Percentiles rank a stretch among this genome's conserved stretches.
Evolutionary conservation across 53 echinoderm and acorn worm genomes (phyloP).

Genomic region (Henricia sp.): DNA sequence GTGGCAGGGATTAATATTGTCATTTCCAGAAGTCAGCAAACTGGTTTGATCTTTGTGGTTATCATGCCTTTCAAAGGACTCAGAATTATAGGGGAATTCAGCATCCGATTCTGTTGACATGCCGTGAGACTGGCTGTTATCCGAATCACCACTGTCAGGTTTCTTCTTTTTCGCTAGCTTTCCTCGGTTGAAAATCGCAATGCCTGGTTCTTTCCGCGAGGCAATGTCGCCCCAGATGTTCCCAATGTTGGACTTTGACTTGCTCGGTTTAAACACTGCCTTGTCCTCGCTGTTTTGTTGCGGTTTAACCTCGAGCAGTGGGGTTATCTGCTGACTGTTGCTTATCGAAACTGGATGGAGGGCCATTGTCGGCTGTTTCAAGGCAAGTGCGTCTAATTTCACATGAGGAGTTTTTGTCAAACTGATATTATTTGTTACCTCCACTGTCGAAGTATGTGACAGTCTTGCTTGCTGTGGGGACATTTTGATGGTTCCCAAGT

Average conservation of each 20-base stretch:
- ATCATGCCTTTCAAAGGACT: too few species aligned
- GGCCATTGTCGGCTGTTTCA: neutral
- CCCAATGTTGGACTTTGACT: slow-evolving; percentile 32
- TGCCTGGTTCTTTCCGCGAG: slow-evolving; percentile 21
- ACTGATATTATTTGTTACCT: neutral
- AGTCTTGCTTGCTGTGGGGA: neutral
- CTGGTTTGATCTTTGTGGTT: too few species aligned
- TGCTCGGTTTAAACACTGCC: slow-evolving; percentile 1
- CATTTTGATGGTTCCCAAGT: too few species aligned
- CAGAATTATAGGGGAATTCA: too few species aligned
- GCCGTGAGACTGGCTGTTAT: neutral
- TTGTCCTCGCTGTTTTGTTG: neutral
- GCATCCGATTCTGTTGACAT: neutral
- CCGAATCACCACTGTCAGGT: neutral
- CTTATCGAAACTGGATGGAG: neutral
- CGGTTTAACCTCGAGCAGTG: neutral
- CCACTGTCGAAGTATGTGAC: neutral
- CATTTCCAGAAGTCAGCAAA: too few species aligned
- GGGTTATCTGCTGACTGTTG: neutral
- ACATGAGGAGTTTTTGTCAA: neutral
- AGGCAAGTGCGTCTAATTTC: neutral
- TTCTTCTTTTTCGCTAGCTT: neutral
- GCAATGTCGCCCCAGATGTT: slow-evolving; percentile 58
- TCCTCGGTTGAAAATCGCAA: slow-evolving; percentile 15
- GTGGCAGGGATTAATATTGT: too few species aligned